Evolutionary conservation across 2,113 vertebrate genomes (phyloP), one percentile per base, ranked within the genome.

Genomic region (Neogale vison): DNA sequence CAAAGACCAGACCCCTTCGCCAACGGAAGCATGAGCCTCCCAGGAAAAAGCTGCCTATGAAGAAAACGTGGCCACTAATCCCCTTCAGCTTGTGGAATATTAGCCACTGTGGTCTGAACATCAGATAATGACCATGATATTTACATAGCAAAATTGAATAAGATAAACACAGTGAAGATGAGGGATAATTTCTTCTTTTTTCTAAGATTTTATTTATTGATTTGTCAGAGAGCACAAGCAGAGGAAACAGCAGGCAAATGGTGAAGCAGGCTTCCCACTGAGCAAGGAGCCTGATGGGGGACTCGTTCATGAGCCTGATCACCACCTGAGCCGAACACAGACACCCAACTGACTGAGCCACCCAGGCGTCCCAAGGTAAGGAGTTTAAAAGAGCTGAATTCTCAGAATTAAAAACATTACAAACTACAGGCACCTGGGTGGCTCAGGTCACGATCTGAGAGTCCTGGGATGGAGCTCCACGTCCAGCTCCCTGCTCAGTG

Each of bases 121-220:
- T 7, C 21, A 14, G 26, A 7, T 1, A 0, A 6, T 1, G 2
- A 14, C 57, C 45, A 0, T 24, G 4, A 1, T 15, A 2, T 7
- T 6, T 17, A 15, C 0, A 0, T 31, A 17, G 11, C 9, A 67
- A 42, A 89, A 10, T 0, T 18, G n/a, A 21, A 18, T 0, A 11
- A 42, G 42, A 55, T 4, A 47, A 21, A n/a, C 3, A 13, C 0
- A 65, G 36, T 8, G 36, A n/a, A 24, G 3, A n/a, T 0, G 23
- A 83, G 20, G 24, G 0, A 55, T 52, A 52, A 52, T 55, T 55
- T 55, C 15, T 55, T 50, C 3, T 52, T 52, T 50, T 50, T 50
- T 13, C 18, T 18, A 55, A 55, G 10, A 55, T 18, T 18, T 55
- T 55, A 52, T 52, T 52, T 52, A 55, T 55, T 55, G 52, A 55